These are phyloP conservation scores for Empidonax alnorum DNA, from an alignment of 2,113 vertebrate genomes.

Conservation along the genomic window DNA sequence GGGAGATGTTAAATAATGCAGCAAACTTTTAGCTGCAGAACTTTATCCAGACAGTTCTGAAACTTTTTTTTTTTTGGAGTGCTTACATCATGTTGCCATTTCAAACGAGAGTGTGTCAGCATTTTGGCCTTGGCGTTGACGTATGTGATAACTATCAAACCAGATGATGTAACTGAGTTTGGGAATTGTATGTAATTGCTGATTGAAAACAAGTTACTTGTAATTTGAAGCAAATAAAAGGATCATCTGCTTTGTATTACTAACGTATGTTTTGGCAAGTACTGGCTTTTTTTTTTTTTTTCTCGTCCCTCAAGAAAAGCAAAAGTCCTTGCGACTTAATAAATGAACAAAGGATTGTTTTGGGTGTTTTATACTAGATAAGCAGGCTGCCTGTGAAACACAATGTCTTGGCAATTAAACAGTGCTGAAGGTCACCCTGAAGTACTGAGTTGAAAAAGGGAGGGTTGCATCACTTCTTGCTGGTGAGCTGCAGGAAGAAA, in stretches of 20 bases:
- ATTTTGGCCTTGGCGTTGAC: neutral
- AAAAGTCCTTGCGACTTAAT: slow-evolving; percentile 31
- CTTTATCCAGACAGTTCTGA: neutral
- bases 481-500: neutral
- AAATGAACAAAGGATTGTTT: slow-evolving; percentile 6
- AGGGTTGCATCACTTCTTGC: neutral
- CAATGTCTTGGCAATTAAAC: neutral
- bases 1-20: neutral
- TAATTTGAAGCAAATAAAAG: slow-evolving; percentile 5
- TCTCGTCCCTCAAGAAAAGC: neutral
- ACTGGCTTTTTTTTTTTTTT: neutral
- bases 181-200: neutral
- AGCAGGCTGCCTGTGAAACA: slow-evolving; percentile 6
- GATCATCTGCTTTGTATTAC: slow-evolving; percentile 35
- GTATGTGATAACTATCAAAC: neutral
- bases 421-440: slow-evolving; percentile 30
- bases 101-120: slow-evolving; percentile 9
- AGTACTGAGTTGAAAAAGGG: neutral
- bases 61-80: neutral
- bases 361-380: neutral
- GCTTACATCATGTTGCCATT: slow-evolving; percentile 39
- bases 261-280: slow-evolving; percentile 17
- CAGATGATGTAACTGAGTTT: slow-evolving; percentile 43
- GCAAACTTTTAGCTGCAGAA: neutral
- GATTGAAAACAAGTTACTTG: slow-evolving; percentile 13